Conservation (phyloP, 2,113 vertebrate species). For the Dissostichus mawsoni region DNA sequence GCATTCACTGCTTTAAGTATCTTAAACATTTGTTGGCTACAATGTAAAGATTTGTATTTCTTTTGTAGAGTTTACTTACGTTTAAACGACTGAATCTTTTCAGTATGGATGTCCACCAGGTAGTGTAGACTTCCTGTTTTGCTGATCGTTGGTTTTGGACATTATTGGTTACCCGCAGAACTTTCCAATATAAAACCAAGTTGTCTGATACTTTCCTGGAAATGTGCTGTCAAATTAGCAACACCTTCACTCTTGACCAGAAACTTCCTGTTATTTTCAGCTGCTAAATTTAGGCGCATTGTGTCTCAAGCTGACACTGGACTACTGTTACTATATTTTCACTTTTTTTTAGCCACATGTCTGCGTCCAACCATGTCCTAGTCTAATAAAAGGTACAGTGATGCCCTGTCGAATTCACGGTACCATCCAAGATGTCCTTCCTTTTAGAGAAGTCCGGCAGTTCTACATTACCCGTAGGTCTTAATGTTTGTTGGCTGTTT, state of each 20-base stretch:
- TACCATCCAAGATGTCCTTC: no score
- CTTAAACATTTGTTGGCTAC: no score
- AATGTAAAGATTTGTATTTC: no score
- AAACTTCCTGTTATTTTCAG: background rate
- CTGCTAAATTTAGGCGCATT: background rate
- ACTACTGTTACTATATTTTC: background rate
- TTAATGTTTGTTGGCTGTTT: background rate
- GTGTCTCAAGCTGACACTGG: background rate
- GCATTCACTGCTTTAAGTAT: no score
- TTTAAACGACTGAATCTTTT: no score
- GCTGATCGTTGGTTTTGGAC: background rate
- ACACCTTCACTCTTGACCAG: no score
- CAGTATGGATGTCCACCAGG: no score
- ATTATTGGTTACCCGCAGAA: background rate
- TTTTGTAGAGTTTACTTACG: no score
- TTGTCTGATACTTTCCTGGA: no score
- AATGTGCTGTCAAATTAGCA: no score
- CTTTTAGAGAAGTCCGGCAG: background rate
- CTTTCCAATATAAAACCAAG: background rate
- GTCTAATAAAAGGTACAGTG: background rate
- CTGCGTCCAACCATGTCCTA: background rate
- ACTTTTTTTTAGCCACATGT: background rate
- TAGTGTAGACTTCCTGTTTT: no score
- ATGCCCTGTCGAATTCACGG: background rate
- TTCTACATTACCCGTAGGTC: background rate